These are phyloP conservation scores for Phymanthus crucifer DNA, from an alignment of 92 coral and sea anemone genomes.

Conservation along the genomic window DNA sequence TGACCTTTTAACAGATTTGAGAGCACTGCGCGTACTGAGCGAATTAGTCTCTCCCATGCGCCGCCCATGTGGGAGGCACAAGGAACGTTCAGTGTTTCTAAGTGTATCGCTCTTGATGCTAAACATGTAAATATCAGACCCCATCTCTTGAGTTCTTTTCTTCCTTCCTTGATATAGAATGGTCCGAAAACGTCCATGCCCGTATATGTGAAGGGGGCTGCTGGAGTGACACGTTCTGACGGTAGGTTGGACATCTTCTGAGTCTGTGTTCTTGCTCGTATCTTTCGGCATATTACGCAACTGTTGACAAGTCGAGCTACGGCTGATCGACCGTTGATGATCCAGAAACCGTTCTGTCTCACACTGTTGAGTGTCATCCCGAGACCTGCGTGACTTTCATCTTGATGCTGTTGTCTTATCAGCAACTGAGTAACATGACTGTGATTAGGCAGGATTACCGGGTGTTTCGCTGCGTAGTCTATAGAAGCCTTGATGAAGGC, in stretches of 20 bases:
- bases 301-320: not conserved
- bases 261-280: slow-evolving; percentile 35
- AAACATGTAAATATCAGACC: slow-evolving; percentile 11
- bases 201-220: slow-evolving; percentile 40
- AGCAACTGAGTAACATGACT: slow-evolving; percentile 34
- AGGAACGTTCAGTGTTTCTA: slow-evolving; percentile 7
- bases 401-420: slow-evolving; percentile 28
- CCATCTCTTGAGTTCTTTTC: slow-evolving; percentile 22
- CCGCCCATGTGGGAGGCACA: no score
- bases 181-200: slow-evolving; percentile 43
- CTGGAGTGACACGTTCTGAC: slow-evolving; percentile 36
- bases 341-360: slow-evolving; percentile 32
- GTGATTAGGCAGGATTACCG: slow-evolving; percentile 36
- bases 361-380: slow-evolving; percentile 32
- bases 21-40: no score
- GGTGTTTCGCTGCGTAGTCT: slow-evolving; percentile 39
- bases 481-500: slow-evolving; percentile 29
- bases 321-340: slow-evolving; percentile 38
- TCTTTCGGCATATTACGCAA: not conserved
- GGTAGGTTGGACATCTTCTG: slow-evolving; percentile 29
- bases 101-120: slow-evolving; percentile 13
- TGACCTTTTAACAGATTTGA: no score
- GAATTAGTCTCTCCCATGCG: no score
- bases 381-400: slow-evolving; percentile 4
- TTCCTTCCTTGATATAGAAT: slow-evolving; percentile 10